Evolutionary conservation across 2,888 invertebrate species (phyloP), one percentile per base, ranked within the genome.

Genomic region (Philonicus albiceps): DNA sequence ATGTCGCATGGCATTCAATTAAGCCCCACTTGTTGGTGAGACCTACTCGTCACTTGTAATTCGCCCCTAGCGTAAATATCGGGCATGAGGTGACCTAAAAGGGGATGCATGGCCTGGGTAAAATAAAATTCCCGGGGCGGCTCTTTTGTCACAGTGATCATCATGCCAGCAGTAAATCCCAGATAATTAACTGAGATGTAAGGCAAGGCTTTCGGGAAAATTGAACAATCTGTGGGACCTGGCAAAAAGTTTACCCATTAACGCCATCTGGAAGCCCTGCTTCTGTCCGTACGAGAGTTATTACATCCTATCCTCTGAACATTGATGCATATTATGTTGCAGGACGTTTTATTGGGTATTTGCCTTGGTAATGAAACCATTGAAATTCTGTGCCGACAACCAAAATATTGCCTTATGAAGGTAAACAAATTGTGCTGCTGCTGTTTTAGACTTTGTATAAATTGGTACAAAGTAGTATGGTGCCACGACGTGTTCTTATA

Each of bases 151-250:
- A 34, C 16, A 34, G 13, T 31, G n/a, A 31, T 74, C 31, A 74
- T 74, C 19, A 74, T 74, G 74, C 31, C 4, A 74, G 74, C 8
- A 74, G 34, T 74, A 31, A 74, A 74, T 34, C 27, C 34, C 34
- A 34, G 74, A 64, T 34, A 74, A 74, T 74, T 74, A 74, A 74
- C 74, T 74, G 16, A 74, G 74, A 34, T 34, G n/a, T 74, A 74
- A 34, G 74, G 31, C 6, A 13, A 11, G 34, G 74, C 74, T 74
- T 74, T 3, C 34, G 34, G n/a, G 27, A 74, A 74, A 74, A 34
- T 74, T 34, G 34, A n/a, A 74, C 16, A 74, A 74, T 74, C 34
- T 34, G 16, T 13, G 74, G 27, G 34, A 74, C 31, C 19, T 64
- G 64, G 8, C 64, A 22, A 64, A 27, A 64, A 64, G 64, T 64